Evolutionary conservation across 1,140 invertebrate species (phyloP).

Genomic region (Nomia melanderi): DNA sequence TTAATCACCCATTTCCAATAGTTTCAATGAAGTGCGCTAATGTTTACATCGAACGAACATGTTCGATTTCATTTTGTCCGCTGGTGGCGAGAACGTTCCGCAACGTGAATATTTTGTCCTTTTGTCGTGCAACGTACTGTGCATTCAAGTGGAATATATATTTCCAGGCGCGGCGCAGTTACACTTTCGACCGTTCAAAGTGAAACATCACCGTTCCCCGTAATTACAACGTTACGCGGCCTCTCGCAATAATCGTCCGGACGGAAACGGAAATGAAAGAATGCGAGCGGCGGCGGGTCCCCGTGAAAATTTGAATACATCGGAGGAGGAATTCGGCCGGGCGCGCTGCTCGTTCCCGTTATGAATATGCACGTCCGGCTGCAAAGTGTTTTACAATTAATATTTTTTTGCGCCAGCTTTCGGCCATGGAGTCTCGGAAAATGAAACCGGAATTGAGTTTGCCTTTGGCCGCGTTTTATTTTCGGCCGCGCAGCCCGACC

Average conservation of each 20-base stretch:
- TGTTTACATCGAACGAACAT: too few relatives aligned
- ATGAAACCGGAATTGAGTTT: background rate
- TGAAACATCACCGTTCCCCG: too few relatives aligned
- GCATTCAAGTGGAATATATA: too few relatives aligned
- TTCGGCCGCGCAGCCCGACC: background rate
- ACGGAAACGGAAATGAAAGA: background rate
- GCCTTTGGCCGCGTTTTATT: background rate
- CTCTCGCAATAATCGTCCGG: background rate
- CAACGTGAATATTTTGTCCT: too few relatives aligned
- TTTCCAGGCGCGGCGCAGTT: too few relatives aligned
- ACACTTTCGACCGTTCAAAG: too few relatives aligned
- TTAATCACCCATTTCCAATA: too few relatives aligned
- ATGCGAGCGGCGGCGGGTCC: background rate
- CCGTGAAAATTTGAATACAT: constrained; percentile 27
- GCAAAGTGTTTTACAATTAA: constrained; percentile 47
- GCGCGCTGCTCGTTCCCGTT: background rate
- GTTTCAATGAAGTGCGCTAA: too few relatives aligned
- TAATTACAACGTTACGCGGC: too few relatives aligned
- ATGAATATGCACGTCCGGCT: constrained; percentile 37
- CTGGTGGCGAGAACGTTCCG: too few relatives aligned
- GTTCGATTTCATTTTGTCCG: too few relatives aligned
- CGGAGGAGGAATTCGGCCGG: constrained; percentile 2
- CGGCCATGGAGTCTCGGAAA: background rate
- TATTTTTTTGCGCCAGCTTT: constrained; percentile 33
- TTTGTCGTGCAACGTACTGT: too few relatives aligned